Base-by-base conservation (phyloP, 2,888 invertebrate species). In the Abscondita cerata region DNA sequence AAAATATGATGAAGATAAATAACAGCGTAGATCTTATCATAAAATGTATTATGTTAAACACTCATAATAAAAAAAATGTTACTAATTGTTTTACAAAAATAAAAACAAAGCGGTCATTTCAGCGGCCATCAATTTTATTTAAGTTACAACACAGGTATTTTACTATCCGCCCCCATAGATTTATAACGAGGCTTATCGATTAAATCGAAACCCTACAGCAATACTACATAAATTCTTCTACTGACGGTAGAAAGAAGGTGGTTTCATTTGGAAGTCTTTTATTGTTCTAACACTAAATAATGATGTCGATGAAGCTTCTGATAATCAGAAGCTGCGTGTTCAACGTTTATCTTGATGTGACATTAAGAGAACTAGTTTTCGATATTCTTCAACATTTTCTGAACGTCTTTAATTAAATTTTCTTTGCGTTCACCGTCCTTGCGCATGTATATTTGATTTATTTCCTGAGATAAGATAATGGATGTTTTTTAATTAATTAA, bases 271-370 rank as follows among this genome's bases (percentile, higher is more conserved):
- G 40, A 67, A 65, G 63, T 69, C 68, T 71, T 69, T 70, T 70
- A 71, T 71, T 72, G 71, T 73, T 70, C 68, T 64, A 71, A 72
- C 69, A 72, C 69, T 73, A 73, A 74, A 74, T 73, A 74, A 74
- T 73, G 73, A 72, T 51, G n/a, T 60, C 68, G 74, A 74, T 74
- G 70, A 72, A 68, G 68, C 64, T 57, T 59, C 61, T 66, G 74
- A 74, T 74, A 74, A 73, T 71, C 69, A 62, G 71, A 59, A 67
- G 70, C 69, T 62, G 62, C 63, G 54, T 58, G 58, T 60, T 62
- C 44, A 52, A 63, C 67, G 69, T 70, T 68, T 61, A 68, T 70
- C 69, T 70, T 68, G 52, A 55, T 62, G 58, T 53, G 57, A 66
- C 68, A 60, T 60, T 68, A 64, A 63, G 56, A 46, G 50, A 44